Evolutionary conservation across 1,140 invertebrate species (phyloP), one percentile per base, ranked within the genome.

Genomic region (Halesus radiatus): DNA sequence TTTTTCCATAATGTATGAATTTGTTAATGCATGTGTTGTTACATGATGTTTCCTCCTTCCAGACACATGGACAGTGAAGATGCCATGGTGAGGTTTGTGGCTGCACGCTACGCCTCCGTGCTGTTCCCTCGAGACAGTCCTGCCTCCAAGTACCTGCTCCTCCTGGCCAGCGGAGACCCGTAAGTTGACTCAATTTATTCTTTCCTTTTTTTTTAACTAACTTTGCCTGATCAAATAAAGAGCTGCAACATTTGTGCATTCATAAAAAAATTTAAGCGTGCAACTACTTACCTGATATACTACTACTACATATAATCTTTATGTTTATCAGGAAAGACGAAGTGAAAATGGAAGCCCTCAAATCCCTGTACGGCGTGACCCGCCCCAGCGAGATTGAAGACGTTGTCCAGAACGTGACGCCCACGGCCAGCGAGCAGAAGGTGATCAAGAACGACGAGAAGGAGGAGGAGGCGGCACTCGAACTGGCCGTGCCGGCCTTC

Each of bases 81-180:
- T 82, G 88, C 92, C 0, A 94, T 95, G 87, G 93, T 95, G 3
- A 89, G 96, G 80, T 94, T 95, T 85, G 93, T 96, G 20, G 94
- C 95, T 23, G 95, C 96, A 79, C 92, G 96, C 79, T 97, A 96
- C 87, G 92, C 95, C 1, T 92, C 94, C 3, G 93, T 92, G 18
- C 93, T 97, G 62, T 98, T 97, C 88, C 94, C 94, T 4, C 88
- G 92, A 32, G 91, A 95, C 84, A 95, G 97, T 87, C 92, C 95
- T 2, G 93, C 95, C 2, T 95, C 96, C 1, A 90, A 96, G 83
- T 97, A 95, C 86, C 89, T 97, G 16, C 88, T 98, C 50, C 88
- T 98, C n/a, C 85, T 97, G 23, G 95, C 96, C 13, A 94, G 93
- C 84, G 96, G 95, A 50, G 96, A 98, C 86, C 91, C 88, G 94